phyloP scores from a whole-genome alignment of 2,888 invertebrate genomes.

The Punctoribates punctum region DNA sequence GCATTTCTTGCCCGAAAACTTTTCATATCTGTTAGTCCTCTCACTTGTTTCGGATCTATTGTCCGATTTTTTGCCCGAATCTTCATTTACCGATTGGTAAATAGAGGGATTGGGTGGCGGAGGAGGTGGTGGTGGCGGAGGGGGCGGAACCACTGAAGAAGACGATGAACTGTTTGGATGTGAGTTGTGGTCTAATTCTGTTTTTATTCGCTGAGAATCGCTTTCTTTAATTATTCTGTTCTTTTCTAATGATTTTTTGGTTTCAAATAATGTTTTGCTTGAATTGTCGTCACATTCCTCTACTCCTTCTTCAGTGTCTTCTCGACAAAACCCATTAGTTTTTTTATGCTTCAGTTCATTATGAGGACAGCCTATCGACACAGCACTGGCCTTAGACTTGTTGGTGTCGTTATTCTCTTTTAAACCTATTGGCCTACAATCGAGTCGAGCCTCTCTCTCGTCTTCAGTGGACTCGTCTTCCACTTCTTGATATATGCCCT shows the following conservation, averaged over 20 bases:
- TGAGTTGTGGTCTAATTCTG: conserved; percentile 15
- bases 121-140: conserved; percentile 44
- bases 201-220: conserved; percentile 15
- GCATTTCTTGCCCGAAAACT: conserved; percentile 34
- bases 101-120: conserved; percentile 43
- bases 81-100: conserved; percentile 10
- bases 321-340: background rate
- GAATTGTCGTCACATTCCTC: conserved; percentile 20
- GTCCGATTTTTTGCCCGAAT: conserved; percentile 41
- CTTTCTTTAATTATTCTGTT: background rate
- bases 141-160: background rate
- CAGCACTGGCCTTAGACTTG: background rate
- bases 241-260: conserved; percentile 23
- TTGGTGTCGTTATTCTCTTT: background rate
- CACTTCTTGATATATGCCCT: conserved; percentile 48
- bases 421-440: conserved; percentile 21
- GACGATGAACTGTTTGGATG: background rate
- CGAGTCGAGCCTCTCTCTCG: conserved; percentile 32
- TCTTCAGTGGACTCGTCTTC: conserved; percentile 43
- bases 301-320: conserved; percentile 4
- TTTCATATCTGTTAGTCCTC: conserved; percentile 39
- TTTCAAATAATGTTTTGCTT: conserved; percentile 14
- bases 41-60: conserved; percentile 44
- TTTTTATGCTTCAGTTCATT: conserved; percentile 28
- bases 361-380: conserved; percentile 25